Conservation (phyloP, 1,140 invertebrate species). For the Chlorops oryzae region DNA sequence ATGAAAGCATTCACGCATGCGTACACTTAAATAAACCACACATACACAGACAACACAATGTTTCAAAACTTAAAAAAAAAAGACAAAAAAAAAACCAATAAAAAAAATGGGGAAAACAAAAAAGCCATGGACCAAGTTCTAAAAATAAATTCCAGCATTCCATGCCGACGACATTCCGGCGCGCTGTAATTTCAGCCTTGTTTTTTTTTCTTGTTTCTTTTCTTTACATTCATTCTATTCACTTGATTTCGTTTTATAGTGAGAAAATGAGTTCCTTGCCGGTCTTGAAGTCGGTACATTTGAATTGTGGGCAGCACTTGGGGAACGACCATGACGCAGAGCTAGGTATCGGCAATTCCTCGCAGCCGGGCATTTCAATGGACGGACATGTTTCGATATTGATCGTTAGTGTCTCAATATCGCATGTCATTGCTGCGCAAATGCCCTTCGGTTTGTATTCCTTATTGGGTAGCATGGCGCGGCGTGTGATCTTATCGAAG, state of each 20-base stretch:
- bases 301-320: conserved; percentile 45
- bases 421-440: conserved; percentile 44
- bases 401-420: conserved; percentile 36
- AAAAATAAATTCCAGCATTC: too few relatives aligned
- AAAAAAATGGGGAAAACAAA: too few relatives aligned
- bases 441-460: conserved; percentile 46
- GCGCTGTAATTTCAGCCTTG: too few relatives aligned
- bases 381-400: conserved; percentile 46
- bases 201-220: too few relatives aligned
- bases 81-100: too few relatives aligned
- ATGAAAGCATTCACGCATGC: too few relatives aligned
- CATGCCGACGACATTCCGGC: too few relatives aligned
- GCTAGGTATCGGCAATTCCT: conserved; percentile 41
- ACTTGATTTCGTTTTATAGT: conserved; percentile 28
- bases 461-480: conserved; percentile 41
- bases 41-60: too few relatives aligned
- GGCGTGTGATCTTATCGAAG: conserved; percentile 42
- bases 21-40: too few relatives aligned
- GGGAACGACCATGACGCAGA: conserved; percentile 42
- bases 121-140: too few relatives aligned
- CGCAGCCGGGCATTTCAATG: conserved; percentile 42
- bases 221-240: too few relatives aligned
- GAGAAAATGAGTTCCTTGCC: conserved; percentile 44
- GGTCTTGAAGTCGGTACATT: conserved; percentile 43
- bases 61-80: too few relatives aligned